Evolutionary conservation across 2,113 vertebrate genomes (phyloP).

Genomic region (Thomomys bottae): DNA sequence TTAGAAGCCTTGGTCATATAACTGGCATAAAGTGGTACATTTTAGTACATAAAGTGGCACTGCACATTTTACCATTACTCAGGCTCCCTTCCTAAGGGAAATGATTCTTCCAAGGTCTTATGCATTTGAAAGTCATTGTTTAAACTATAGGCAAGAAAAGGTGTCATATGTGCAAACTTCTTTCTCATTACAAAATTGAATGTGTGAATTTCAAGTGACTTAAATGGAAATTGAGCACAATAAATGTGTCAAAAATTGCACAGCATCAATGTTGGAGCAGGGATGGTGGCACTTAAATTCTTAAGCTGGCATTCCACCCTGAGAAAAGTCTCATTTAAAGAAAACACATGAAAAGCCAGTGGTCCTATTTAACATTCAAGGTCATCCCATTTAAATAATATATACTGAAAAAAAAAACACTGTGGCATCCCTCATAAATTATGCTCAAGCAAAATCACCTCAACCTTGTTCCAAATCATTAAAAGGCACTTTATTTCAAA

Average conservation of each 20-base stretch:
- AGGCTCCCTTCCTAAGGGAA: background rate
- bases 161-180: constrained; percentile 56
- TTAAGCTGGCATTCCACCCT: constrained; percentile 74
- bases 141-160: constrained; percentile 43
- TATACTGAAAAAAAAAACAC: constrained; percentile 47
- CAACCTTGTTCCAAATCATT: constrained; percentile 73
- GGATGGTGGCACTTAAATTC: background rate
- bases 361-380: constrained; percentile 78
- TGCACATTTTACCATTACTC: background rate
- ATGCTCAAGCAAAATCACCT: constrained; percentile 66
- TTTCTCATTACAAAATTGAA: constrained; percentile 72
- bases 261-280: constrained; percentile 66
- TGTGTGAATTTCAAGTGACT: constrained; percentile 72
- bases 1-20: background rate
- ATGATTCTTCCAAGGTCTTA: background rate
- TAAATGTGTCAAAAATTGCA: constrained; percentile 51
- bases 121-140: constrained; percentile 41
- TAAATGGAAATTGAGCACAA: constrained; percentile 49
- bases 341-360: constrained; percentile 60
- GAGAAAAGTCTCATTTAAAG: constrained; percentile 61
- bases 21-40: background rate
- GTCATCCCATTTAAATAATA: constrained; percentile 76
- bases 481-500: constrained; percentile 68
- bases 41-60: background rate
- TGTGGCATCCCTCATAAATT: constrained; percentile 75